Percentiles rank a stretch among this genome's conserved stretches.
Evolutionary conservation across 2,888 invertebrate species (phyloP).

Genomic region (Mesorhabditis sp.): DNA sequence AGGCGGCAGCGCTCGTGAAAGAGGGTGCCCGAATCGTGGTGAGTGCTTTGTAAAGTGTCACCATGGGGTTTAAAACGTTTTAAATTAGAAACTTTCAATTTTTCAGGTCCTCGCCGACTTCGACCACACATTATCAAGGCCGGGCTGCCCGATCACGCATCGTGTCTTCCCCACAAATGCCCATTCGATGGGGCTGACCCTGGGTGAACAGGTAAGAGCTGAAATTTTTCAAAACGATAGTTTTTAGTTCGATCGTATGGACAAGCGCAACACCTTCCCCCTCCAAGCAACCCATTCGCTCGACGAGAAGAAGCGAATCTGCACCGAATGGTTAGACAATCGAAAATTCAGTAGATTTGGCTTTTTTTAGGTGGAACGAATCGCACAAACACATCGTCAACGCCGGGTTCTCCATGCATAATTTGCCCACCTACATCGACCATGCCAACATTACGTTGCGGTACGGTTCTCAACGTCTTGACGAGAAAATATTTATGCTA

Average conservation of each 20-base stretch:
- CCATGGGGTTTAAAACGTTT: background rate
- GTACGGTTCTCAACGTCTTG: too few relatives aligned
- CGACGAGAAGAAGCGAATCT: background rate
- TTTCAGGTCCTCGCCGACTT: conserved; percentile 10
- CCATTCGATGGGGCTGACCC: background rate
- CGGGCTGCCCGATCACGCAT: conserved; percentile 1
- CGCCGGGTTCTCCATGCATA: background rate
- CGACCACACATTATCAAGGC: conserved; percentile 7
- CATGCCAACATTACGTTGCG: background rate
- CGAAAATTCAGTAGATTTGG: background rate
- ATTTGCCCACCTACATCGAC: background rate
- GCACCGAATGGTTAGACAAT: background rate
- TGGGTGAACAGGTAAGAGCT: background rate
- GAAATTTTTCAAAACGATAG: background rate
- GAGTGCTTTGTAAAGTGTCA: background rate
- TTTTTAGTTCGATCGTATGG: background rate
- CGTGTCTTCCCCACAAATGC: background rate
- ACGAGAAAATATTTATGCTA: background rate
- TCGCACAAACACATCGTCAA: conserved; percentile 6
- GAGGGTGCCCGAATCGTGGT: background rate
- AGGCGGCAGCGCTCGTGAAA: background rate
- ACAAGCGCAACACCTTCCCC: background rate
- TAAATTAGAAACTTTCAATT: background rate
- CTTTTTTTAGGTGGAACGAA: conserved; percentile 4
- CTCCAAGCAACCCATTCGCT: background rate